Percentiles rank a stretch among this genome's conserved stretches.
These are phyloP conservation scores for Lasioglossum malachurum DNA, from an alignment of 2,888 invertebrate species.

Conservation along the genomic window DNA sequence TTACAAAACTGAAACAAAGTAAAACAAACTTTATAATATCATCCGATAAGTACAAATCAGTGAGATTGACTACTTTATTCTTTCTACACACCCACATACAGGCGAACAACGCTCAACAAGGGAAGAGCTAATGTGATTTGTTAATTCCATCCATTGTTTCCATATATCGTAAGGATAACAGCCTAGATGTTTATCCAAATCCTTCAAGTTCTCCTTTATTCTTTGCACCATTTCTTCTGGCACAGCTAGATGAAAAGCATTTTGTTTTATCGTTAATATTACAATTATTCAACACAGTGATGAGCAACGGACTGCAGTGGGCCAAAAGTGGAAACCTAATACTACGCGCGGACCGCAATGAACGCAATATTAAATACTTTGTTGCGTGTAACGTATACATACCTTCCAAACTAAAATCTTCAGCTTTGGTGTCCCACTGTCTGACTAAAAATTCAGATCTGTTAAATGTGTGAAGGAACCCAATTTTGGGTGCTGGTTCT, in stretches of 20 bases:
- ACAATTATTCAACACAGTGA: background rate
- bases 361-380: too few relatives aligned
- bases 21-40: background rate
- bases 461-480: conserved; percentile 94
- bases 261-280: conserved; percentile 14
- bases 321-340: too few relatives aligned
- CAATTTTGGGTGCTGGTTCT: conserved; percentile 88
- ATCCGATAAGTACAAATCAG: background rate
- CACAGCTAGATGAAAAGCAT: conserved; percentile 83
- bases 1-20: conserved; percentile 85
- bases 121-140: conserved; percentile 85
- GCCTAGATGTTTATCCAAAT: conserved; percentile 92
- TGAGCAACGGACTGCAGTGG: too few relatives aligned
- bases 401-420: conserved; percentile 89
- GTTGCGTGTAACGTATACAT: conserved; percentile 38
- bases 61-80: background rate
- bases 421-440: conserved; percentile 93
- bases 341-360: too few relatives aligned
- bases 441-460: conserved; percentile 93
- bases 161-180: conserved; percentile 96
- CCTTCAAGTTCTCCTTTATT: conserved; percentile 89
- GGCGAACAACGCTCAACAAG: conserved; percentile 89
- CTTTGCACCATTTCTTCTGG: conserved; percentile 88
- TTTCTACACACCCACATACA: conserved; percentile 87
- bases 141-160: conserved; percentile 93